Conservation (phyloP, 2,797 vertebrate genomes). For the Tolypeutes matacus region DNA sequence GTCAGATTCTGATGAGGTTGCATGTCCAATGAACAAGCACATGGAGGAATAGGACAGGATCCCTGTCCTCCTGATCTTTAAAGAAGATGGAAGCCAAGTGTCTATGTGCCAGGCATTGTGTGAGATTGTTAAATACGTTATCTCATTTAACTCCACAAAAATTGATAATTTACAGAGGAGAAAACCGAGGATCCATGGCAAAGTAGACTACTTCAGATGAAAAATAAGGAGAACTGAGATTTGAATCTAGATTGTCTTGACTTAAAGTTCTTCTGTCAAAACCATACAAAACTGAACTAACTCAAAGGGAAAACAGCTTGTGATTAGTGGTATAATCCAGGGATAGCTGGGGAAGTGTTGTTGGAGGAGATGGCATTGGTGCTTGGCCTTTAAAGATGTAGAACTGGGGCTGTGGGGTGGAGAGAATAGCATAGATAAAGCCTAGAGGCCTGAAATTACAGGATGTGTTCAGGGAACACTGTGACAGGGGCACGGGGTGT, state of each 20-base stretch:
- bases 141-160: not conserved
- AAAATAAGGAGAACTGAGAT: not conserved
- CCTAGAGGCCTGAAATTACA: no score
- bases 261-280: not conserved
- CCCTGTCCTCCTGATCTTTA: not conserved
- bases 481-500: rapidly evolving
- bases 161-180: not conserved
- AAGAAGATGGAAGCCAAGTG: not conserved
- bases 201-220: not conserved
- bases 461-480: not conserved
- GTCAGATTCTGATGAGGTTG: not conserved
- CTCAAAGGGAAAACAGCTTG: not conserved
- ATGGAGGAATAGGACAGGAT: not conserved
- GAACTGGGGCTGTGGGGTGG: not conserved
- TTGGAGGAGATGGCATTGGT: not conserved
- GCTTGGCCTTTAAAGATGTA: not conserved
- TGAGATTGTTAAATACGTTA: not conserved
- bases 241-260: not conserved
- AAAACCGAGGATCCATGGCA: not conserved
- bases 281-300: not conserved
- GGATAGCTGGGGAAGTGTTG: not conserved
- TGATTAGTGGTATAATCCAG: not conserved
- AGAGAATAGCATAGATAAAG: not conserved
- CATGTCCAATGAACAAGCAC: not conserved
- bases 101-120: no score